phyloP scores from a whole-genome alignment of 1,140 invertebrate species.

The Oncopodura yosiiana region DNA sequence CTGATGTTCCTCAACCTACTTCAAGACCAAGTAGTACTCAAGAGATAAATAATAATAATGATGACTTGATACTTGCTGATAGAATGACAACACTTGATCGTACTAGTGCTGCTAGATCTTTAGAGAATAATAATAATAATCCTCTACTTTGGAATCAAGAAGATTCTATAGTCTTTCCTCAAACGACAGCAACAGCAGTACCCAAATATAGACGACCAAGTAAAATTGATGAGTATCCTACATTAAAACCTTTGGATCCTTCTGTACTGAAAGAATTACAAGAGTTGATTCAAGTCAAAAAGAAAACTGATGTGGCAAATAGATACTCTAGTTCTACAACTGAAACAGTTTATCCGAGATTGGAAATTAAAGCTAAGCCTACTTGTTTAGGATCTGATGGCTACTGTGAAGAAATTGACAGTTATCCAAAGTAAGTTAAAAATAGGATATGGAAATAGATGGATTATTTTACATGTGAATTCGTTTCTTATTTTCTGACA shows the following conservation, averaged over 20 bases:
- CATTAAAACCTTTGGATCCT: constrained; percentile 6
- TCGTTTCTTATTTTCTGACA: neutral
- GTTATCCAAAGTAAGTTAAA: constrained; percentile 12
- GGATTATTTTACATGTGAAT: neutral
- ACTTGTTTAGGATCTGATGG: constrained; percentile 2
- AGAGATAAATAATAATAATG: constrained; percentile 16
- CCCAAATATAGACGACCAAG: neutral
- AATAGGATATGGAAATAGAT: constrained; percentile 3
- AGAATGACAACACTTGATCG: neutral
- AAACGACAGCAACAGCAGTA: neutral
- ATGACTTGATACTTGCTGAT: neutral
- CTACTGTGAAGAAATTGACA: constrained; percentile 7
- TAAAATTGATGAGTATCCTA: neutral
- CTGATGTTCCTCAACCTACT: constrained; percentile 2
- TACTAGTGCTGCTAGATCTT: neutral
- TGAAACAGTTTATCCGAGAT: neutral
- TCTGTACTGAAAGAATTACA: constrained; percentile 1
- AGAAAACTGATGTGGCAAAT: neutral
- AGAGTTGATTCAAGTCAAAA: constrained; percentile 9
- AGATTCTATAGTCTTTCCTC: constrained; percentile 17
- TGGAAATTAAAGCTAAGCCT: neutral
- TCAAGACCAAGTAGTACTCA: constrained; percentile 21
- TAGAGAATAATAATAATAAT: neutral
- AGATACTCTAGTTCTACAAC: neutral
- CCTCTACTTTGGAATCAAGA: neutral